phyloP scores from a whole-genome alignment of 2,888 invertebrate species.

The Hydrotaea cyrtoneurina region DNA sequence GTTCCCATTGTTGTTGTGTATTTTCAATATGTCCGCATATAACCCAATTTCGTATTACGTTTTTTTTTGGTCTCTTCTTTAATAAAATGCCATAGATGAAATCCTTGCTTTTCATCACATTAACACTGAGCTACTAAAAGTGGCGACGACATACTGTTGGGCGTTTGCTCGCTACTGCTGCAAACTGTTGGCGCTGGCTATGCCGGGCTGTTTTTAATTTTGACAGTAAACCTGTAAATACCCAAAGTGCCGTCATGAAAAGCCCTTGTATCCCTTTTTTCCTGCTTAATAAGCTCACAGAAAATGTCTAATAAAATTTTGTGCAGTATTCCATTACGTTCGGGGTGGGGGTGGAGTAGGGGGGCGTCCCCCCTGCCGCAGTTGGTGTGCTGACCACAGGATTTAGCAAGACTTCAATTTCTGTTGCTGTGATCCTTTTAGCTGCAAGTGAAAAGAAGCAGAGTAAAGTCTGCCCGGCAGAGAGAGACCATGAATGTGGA shows the following conservation, averaged over 20 bases:
- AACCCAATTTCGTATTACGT: conserved; percentile 1
- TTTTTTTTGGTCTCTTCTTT: too few relatives aligned
- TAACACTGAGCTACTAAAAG: conserved; percentile 38
- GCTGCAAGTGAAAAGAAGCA: background rate
- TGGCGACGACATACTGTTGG: background rate
- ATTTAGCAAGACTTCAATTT: conserved; percentile 46
- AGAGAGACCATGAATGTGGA: background rate
- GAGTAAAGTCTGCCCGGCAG: background rate
- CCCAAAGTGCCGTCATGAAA: conserved; percentile 34
- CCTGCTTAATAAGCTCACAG: conserved; percentile 31
- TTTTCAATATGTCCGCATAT: background rate
- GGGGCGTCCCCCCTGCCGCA: background rate
- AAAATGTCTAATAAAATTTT: conserved; percentile 38
- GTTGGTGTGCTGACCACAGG: conserved; percentile 50
- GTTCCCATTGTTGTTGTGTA: background rate
- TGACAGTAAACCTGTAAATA: conserved; percentile 38
- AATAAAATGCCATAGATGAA: conserved; percentile 43
- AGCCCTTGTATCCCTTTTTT: conserved; percentile 45
- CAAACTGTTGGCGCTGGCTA: background rate
- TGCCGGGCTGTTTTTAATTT: conserved; percentile 32
- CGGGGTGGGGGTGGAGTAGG: background rate
- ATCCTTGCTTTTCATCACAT: conserved; percentile 55
- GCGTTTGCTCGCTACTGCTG: background rate
- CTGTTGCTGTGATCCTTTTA: conserved; percentile 10
- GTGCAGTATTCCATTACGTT: conserved; percentile 14